These are phyloP conservation scores for Agelas oroides DNA, from an alignment of 37 sponge, comb jelly and placozoan species.

Conservation along the genomic window DNA sequence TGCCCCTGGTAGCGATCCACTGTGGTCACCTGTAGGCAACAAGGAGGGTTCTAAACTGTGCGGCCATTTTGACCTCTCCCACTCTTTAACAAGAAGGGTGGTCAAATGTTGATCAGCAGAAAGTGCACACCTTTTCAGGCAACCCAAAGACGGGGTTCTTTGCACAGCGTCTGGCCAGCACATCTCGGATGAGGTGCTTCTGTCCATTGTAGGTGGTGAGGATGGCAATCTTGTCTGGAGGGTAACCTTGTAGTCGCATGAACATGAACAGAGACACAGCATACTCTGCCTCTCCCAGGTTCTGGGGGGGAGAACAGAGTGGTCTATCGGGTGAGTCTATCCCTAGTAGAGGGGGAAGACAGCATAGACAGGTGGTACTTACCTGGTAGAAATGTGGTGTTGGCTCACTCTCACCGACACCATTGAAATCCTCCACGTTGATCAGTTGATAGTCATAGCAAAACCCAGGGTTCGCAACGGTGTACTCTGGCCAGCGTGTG, in stretches of 20 bases:
- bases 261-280: conserved; percentile 97
- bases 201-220: conserved; percentile 99
- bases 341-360: background rate
- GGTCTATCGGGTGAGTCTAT: background rate
- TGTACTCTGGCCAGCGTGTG: conserved; percentile 76
- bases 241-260: conserved; percentile 98
- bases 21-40: conserved; percentile 87
- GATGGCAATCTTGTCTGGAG: conserved; percentile 96
- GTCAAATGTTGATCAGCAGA: too few relatives aligned
- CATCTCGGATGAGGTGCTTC: conserved; percentile 98
- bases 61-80: background rate
- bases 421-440: conserved; percentile 97
- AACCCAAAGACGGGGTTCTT: conserved; percentile 95
- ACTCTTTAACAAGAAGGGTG: background rate
- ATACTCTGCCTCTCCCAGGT: conserved; percentile 98
- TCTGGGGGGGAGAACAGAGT: conserved; percentile 64
- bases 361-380: too few relatives aligned
- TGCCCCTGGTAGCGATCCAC: conserved; percentile 99
- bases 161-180: conserved; percentile 93
- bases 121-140: conserved; percentile 70
- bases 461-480: conserved; percentile 87
- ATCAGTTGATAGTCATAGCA: conserved; percentile 93
- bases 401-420: conserved; percentile 93
- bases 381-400: conserved; percentile 96
- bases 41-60: background rate